phyloP scores from a whole-genome alignment of 1,140 invertebrate species.

The Psilanteris sp. region DNA sequence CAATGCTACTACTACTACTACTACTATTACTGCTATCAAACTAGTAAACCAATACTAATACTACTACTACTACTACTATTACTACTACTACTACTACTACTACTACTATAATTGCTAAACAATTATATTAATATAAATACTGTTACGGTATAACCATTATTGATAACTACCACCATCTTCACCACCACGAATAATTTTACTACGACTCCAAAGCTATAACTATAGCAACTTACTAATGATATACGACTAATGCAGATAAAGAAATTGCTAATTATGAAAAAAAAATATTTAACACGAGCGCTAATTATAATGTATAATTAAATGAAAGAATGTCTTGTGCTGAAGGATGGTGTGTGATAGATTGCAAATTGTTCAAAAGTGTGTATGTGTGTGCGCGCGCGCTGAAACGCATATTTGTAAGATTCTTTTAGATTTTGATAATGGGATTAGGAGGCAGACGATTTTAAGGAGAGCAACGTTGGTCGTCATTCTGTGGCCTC shows the following conservation, averaged over 20 bases:
- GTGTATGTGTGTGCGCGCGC: too few relatives aligned
- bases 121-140: slow-evolving; percentile 58
- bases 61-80: slow-evolving; percentile 62
- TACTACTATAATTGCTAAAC: slow-evolving; percentile 60
- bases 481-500: too few relatives aligned
- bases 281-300: slow-evolving; percentile 36
- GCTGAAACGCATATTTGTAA: too few relatives aligned
- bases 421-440: too few relatives aligned
- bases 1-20: slow-evolving; percentile 62
- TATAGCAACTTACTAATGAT: slow-evolving; percentile 59
- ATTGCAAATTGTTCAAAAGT: background rate
- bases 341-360: slow-evolving; percentile 17
- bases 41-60: too few relatives aligned
- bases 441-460: too few relatives aligned
- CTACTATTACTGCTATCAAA: slow-evolving; percentile 60
- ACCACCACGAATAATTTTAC: slow-evolving; percentile 68
- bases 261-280: slow-evolving; percentile 54
- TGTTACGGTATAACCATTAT: slow-evolving; percentile 60
- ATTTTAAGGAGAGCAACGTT: too few relatives aligned
- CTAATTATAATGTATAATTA: slow-evolving; percentile 40
- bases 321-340: slow-evolving; percentile 9
- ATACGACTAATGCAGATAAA: slow-evolving; percentile 46
- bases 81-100: slow-evolving; percentile 59
- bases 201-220: slow-evolving; percentile 65
- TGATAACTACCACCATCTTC: slow-evolving; percentile 69